Base-by-base conservation (phyloP, 2,888 invertebrate species). In the Griposia aprilina region DNA sequence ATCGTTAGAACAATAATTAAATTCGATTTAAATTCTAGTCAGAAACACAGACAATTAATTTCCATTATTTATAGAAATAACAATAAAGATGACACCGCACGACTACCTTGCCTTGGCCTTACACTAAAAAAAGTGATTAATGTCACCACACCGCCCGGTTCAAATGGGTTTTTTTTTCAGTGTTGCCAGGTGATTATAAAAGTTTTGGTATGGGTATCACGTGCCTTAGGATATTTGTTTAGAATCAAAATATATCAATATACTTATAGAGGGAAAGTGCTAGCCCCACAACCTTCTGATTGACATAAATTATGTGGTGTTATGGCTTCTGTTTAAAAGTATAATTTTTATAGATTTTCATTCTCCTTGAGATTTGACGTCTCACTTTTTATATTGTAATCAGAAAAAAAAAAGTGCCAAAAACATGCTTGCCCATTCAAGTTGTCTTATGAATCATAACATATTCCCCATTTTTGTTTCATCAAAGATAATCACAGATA, bases 21-120 rank as follows among this genome's bases (percentile, higher is more conserved):
- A 85, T 84, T 75, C 82, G 60, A 87, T 90, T 88, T 76, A 82
- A 86, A 89, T 89, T 88, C 88, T 59, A 81, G 65, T 81, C 80
- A 81, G 75, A 81, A 67, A 68, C 83, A 76, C 60, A 55, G 52
- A 76, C 86, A 84, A 89, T 89, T 88, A 88, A 88, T 89, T 86
- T 86, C 77, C 76, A 82, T 86, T 89, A 90, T 91, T 87, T 87
- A 72, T 75, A 81, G 84, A 78, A 81, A 83, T 83, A 88, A 88
- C 81, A 86, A 89, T 90, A 88, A 87, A 88, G 75, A 83, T 88
- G 88, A 90, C 85, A 87, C 73, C 45, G 66, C 55, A 77, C 52
- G 72, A 76, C 83, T 84, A 79, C 79, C 79, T 81, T 73, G 62
- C 78, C 80, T 78, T 72, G 72, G 66, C 74, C 55, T 81, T 48